Conservation (phyloP, 2,888 invertebrate species). For the Amiota minor region DNA sequence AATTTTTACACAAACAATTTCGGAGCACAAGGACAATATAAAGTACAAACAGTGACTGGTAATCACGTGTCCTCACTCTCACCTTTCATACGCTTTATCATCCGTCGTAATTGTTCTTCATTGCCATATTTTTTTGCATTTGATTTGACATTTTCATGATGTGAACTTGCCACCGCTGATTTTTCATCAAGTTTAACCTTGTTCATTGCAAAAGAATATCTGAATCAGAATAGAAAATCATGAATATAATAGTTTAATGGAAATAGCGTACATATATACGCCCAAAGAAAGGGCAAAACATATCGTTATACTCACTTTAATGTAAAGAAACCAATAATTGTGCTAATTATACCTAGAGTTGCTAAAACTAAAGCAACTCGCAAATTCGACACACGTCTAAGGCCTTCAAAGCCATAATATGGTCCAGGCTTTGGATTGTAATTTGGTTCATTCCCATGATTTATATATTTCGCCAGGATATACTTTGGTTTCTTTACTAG, state of each 20-base stretch:
- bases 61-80: conserved; percentile 15
- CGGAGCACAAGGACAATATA: no score
- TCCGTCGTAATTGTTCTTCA: conserved; percentile 74
- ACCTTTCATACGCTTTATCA: conserved; percentile 60
- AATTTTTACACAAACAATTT: no score
- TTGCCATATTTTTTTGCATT: conserved; percentile 77
- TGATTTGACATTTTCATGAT: conserved; percentile 75
- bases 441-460: conserved; percentile 65
- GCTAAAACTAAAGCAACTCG: conserved; percentile 77
- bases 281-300: no score
- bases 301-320: conserved; percentile 75
- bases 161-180: conserved; percentile 75
- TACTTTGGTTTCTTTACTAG: conserved; percentile 32
- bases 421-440: conserved; percentile 69
- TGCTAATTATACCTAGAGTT: conserved; percentile 76
- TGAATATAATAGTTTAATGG: neutral
- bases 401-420: conserved; percentile 79
- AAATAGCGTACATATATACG: no score
- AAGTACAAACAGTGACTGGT: neutral
- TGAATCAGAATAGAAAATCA: conserved; percentile 57
- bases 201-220: conserved; percentile 76
- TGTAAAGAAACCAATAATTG: conserved; percentile 77
- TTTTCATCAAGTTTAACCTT: conserved; percentile 74
- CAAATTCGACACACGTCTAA: conserved; percentile 78
- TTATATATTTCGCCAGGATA: conserved; percentile 38